Evolutionary conservation across 2,113 vertebrate genomes (phyloP), one percentile per base, ranked within the genome.

Genomic region (Cisticola juncidis): DNA sequence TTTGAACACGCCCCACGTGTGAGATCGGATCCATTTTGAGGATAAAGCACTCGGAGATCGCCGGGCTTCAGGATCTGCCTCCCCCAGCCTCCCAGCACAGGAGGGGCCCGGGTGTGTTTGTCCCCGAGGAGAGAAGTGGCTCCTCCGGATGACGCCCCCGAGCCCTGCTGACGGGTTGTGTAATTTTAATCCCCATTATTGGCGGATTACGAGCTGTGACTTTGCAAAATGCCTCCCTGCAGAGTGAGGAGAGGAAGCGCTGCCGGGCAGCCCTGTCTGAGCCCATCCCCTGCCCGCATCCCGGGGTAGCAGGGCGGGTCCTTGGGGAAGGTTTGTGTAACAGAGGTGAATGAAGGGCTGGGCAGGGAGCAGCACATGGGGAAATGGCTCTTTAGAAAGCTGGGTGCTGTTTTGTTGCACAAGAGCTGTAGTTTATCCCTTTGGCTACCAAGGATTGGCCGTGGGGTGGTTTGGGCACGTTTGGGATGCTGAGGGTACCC

Each of bases 141-240:
- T 96, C 73, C 45, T 70, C 26, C 2, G 62, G 70, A 31, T 6
- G 9, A 51, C 2, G 14, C 51, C 79, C 85, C 53, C 3, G 9
- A 77, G 90, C 85, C 58, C 74, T 73, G 88, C 82, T 53, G 92
- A 82, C 0, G 42, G 50, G 35, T 88, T 97, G 91, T 56, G 33
- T 86, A 77, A 96, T 71, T 94, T 78, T 95, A 93, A 96, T 96
- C 96, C 96, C 51, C 74, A 83, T 94, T 90, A 96, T 14, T 31
- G 3, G 86, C 3, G 80, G 95, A 97, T 97, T 96, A 95, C 61
- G 92, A 92, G 88, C 91, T 88, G 92, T 95, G 94, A 94, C 93
- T 96, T 83, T 90, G 93, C 95, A 93, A 66, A 94, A 95, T 1
- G 4, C 65, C 66, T 88, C 80, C 80, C 94, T 44, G 92, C 95